Evolutionary conservation across 2,797 vertebrate genomes (phyloP).

Genomic region (Sphenopsis melanotis): DNA sequence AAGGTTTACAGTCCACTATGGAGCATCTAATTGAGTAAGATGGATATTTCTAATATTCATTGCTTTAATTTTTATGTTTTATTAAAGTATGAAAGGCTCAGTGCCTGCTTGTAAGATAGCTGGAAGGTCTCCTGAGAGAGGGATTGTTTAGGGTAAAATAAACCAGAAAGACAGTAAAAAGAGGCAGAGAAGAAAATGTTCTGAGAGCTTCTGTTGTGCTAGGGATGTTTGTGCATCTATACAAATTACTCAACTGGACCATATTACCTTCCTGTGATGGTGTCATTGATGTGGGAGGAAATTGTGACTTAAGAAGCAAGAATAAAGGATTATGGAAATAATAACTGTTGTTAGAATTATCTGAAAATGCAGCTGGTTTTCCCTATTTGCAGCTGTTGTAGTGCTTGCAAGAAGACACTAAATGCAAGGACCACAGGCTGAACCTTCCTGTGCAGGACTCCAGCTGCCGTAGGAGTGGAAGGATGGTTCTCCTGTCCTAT

Average conservation of each 20-base stretch:
- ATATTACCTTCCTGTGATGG: not conserved
- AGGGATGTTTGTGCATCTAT: not conserved
- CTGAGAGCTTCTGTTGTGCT: not conserved
- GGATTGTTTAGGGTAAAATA: slow-evolving; percentile 28
- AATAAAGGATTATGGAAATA: not conserved
- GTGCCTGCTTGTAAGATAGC: not conserved
- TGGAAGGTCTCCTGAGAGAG: not conserved
- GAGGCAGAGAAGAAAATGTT: not conserved
- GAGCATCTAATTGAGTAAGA: slow-evolving; percentile 35
- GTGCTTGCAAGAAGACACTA: not conserved
- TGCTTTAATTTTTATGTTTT: slow-evolving; percentile 61
- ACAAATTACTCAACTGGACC: not conserved
- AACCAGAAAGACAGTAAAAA: not conserved
- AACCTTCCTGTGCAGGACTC: not conserved
- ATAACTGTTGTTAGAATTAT: not conserved
- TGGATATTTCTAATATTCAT: slow-evolving; percentile 54
- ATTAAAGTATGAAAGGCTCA: slow-evolving; percentile 16
- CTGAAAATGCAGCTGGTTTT: not conserved
- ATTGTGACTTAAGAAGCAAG: not conserved
- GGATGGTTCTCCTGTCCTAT: not conserved
- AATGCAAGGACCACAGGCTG: not conserved
- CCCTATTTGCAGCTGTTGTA: not conserved
- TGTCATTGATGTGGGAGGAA: not conserved
- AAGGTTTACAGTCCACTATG: slow-evolving; percentile 12
- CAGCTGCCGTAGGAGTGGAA: accelerated